Conservation (phyloP, 2,113 vertebrate genomes). For the Pycnonotus jocosus region DNA sequence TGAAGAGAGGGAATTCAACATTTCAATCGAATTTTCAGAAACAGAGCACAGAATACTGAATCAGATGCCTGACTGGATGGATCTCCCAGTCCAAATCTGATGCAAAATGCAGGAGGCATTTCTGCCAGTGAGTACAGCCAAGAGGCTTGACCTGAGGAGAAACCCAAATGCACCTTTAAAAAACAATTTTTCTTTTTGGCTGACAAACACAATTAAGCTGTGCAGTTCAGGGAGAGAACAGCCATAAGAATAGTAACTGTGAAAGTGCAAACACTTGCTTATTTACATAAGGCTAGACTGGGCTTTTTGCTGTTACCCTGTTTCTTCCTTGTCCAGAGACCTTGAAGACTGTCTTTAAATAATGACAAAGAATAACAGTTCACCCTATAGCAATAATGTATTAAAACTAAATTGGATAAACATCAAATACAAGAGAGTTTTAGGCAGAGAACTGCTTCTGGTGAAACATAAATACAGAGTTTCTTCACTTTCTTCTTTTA, state of each 20-base stretch:
- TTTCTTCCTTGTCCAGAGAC: not conserved
- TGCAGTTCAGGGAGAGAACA: not conserved
- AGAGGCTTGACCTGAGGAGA: not conserved
- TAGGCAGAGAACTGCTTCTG: not conserved
- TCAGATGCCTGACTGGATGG: not conserved
- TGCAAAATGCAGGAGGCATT: not conserved
- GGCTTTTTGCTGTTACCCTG: not conserved
- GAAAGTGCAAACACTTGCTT: not conserved
- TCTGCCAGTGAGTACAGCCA: not conserved
- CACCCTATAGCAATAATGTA: not conserved
- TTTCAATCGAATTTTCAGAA: not conserved
- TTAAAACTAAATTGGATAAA: not conserved
- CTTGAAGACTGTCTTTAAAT: not conserved
- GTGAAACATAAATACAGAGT: not conserved
- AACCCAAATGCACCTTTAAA: not conserved
- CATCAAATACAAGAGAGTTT: not conserved
- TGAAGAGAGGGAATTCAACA: not conserved
- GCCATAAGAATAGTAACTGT: not conserved
- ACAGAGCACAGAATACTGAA: not conserved
- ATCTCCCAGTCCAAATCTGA: not conserved
- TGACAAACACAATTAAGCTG: slow-evolving; percentile 3
- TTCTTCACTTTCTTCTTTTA: not conserved
- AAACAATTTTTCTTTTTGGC: not conserved
- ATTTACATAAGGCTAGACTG: not conserved
- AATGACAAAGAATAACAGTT: not conserved